phyloP scores from a whole-genome alignment of 2,797 vertebrate genomes.

The Paguma larvata region DNA sequence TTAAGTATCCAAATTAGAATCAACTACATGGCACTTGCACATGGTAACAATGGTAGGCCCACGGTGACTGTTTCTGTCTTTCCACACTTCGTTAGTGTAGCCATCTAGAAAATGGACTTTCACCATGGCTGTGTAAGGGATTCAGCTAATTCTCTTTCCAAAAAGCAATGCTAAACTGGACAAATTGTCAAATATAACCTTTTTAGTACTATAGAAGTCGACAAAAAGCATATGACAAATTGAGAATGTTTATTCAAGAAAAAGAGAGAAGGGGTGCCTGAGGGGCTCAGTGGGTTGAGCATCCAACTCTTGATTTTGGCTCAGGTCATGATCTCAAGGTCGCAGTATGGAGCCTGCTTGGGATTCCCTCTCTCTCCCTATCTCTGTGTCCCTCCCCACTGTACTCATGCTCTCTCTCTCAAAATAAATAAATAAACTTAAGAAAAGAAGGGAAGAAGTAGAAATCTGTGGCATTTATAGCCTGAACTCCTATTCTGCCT shows the following conservation, averaged over 20 bases:
- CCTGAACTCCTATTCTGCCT: neutral
- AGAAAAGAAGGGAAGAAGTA: too few species aligned
- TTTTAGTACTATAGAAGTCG: neutral
- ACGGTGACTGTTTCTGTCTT: neutral
- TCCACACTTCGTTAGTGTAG: neutral
- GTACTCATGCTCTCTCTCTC: too few species aligned
- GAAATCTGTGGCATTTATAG: neutral
- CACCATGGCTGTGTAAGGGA: neutral
- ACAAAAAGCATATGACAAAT: neutral
- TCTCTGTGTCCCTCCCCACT: too few species aligned
- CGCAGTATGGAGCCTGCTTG: too few species aligned
- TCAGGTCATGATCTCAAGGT: too few species aligned
- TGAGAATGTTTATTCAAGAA: neutral
- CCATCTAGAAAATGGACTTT: neutral
- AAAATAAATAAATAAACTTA: too few species aligned
- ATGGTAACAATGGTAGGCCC: neutral
- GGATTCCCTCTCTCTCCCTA: too few species aligned
- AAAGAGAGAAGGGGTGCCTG: too few species aligned
- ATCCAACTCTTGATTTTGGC: too few species aligned
- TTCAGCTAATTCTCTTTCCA: neutral
- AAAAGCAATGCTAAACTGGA: neutral
- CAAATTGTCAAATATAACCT: neutral
- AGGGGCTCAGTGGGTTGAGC: too few species aligned
- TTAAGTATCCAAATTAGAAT: neutral
- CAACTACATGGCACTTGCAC: neutral